Base-by-base conservation (phyloP, 2,888 invertebrate genomes). In the Euplexia lucipara region DNA sequence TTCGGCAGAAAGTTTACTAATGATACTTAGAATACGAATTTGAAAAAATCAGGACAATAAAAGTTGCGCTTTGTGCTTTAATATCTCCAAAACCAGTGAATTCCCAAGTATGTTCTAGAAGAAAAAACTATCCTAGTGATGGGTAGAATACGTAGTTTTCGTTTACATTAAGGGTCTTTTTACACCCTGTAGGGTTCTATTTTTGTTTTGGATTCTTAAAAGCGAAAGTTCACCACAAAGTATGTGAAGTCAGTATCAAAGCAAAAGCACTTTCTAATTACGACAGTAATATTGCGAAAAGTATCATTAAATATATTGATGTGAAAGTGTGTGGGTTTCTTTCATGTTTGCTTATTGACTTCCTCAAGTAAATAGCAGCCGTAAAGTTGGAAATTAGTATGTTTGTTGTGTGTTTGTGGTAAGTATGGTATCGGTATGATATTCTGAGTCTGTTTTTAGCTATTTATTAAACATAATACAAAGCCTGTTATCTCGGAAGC, bases 181-280 rank as follows among this genome's bases (percentile, higher is more conserved):
- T n/a, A n/a, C n/a, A n/a, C n/a, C n/a, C n/a, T n/a, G n/a, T n/a
- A n/a, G 3, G 26, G 26, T 26, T 26, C 5, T 26, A 26, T 26
- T 26, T 26, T 26, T 5, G 5, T 26, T 26, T 26, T 3, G 3
- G 26, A 5, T 5, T 26, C 26, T 5, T 26, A 5, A 26, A 26
- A 26, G 26, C 5, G 5, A 5, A 26, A 26, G 5, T 26, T 26
- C 5, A 5, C 35, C 14, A 12, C n/a, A n/a, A n/a, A n/a, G 8
- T 9, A 34, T 5, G 20, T 51, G 3, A 52, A n/a, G 10, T 1
- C 18, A 51, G 12, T 18, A 26, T 41, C 32, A 47, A 26, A 52
- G 18, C 18, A 20, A 64, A 59, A 64, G 52, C 26, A 60, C n/a
- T 26, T 41, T 64, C 47, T 60, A 47, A 52, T 52, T 52, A 35